phyloP scores from a whole-genome alignment of 2,113 vertebrate species.

The Mustelus asterias region DNA sequence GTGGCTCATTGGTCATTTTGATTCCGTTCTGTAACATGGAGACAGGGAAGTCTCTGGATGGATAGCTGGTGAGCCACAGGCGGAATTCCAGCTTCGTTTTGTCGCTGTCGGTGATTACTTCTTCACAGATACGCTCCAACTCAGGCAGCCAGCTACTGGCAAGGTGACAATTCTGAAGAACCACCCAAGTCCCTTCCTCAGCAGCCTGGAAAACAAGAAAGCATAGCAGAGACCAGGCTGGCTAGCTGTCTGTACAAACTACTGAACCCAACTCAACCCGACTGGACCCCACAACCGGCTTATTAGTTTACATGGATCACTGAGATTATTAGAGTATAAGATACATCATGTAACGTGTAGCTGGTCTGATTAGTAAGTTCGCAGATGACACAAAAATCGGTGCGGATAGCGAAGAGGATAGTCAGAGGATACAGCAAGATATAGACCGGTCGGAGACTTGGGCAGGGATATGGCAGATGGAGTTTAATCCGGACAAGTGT shows the following conservation, averaged over 20 bases:
- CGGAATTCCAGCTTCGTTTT: constrained; percentile 47
- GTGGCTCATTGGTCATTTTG: constrained; percentile 46
- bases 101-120: constrained; percentile 46
- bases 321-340: too few relatives aligned
- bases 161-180: constrained; percentile 45
- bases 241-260: background rate
- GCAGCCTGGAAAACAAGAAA: constrained; percentile 42
- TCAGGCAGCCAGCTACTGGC: constrained; percentile 42
- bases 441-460: too few relatives aligned
- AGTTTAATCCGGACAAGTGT: too few relatives aligned
- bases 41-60: constrained; percentile 46
- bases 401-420: too few relatives aligned
- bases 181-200: constrained; percentile 44
- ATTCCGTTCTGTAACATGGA: constrained; percentile 41
- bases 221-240: background rate
- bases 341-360: too few relatives aligned
- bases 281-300: too few relatives aligned
- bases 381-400: too few relatives aligned
- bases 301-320: too few relatives aligned
- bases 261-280: too few relatives aligned
- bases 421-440: too few relatives aligned
- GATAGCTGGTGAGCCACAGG: constrained; percentile 50
- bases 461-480: too few relatives aligned
- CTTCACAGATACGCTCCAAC: constrained; percentile 48
- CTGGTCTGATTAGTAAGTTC: too few relatives aligned